phyloP scores from a whole-genome alignment of 2,888 invertebrate species.

The Andrena haemorrhoa region DNA sequence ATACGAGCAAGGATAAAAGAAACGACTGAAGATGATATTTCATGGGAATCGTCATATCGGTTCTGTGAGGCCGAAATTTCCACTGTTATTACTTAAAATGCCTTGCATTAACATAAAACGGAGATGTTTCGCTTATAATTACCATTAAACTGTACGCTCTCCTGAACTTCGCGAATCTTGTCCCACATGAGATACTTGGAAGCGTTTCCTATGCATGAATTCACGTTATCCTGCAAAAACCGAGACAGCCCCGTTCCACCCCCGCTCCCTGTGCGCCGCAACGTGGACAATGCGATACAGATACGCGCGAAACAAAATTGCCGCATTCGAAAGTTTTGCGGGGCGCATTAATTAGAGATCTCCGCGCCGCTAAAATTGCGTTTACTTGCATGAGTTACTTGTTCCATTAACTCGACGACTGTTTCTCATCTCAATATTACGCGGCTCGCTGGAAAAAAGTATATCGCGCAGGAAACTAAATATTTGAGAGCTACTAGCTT shows the following conservation, averaged over 20 bases:
- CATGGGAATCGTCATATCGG: not conserved
- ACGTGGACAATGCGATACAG: conserved; percentile 1
- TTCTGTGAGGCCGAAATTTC: not conserved
- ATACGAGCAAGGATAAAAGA: not conserved
- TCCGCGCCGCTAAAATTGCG: conserved; percentile 1
- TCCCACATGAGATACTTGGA: not conserved
- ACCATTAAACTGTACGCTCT: conserved; percentile 6
- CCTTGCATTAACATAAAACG: not conserved
- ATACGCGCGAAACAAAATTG: conserved; percentile 24
- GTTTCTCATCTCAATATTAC: not conserved
- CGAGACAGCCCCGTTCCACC: conserved; percentile 4
- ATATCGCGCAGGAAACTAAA: not conserved
- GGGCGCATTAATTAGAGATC: conserved; percentile 27
- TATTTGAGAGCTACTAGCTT: not conserved
- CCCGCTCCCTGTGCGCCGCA: not conserved
- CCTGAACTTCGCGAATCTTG: not conserved
- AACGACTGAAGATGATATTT: not conserved
- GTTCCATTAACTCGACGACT: not conserved
- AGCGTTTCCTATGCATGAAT: conserved; percentile 33
- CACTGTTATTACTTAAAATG: not conserved
- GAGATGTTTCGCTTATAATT: conserved; percentile 17
- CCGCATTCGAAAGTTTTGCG: conserved; percentile 35
- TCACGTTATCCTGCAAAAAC: conserved; percentile 26
- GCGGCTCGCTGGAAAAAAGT: not conserved
- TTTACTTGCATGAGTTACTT: conserved; percentile 10